These are phyloP conservation scores for Drosophila quinaria DNA, from an alignment of 2,888 invertebrate species.

Conservation along the genomic window DNA sequence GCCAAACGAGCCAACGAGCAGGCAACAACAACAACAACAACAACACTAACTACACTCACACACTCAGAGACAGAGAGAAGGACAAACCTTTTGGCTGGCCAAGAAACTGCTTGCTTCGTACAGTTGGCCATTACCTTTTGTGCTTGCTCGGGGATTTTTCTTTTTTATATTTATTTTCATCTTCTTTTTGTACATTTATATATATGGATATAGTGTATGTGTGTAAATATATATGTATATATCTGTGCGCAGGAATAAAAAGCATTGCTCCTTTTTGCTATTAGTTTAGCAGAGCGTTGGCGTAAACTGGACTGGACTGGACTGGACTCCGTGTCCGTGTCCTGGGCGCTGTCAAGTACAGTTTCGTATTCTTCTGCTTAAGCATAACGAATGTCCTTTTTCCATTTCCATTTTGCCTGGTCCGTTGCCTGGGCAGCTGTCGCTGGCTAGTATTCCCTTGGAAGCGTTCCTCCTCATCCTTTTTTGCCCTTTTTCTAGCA, in stretches of 20 bases:
- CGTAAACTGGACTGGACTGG: not conserved
- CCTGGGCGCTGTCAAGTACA: slow-evolving; percentile 76
- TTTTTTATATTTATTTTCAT: slow-evolving; percentile 33
- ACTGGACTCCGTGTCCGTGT: slow-evolving; percentile 21
- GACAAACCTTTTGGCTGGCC: slow-evolving; percentile 60
- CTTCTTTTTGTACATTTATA: slow-evolving; percentile 36
- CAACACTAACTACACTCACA: too few relatives aligned
- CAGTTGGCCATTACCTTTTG: slow-evolving; percentile 76
- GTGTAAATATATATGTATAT: slow-evolving; percentile 8
- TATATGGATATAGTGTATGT: slow-evolving; percentile 8
- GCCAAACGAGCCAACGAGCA: slow-evolving; percentile 58
- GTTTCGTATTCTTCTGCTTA: slow-evolving; percentile 83
- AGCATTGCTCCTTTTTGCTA: slow-evolving; percentile 63
- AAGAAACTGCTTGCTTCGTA: slow-evolving; percentile 63
- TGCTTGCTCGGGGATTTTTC: slow-evolving; percentile 58
- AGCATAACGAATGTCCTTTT: slow-evolving; percentile 83
- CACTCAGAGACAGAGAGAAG: slow-evolving; percentile 38
- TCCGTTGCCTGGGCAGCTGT: slow-evolving; percentile 32
- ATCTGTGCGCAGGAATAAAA: slow-evolving; percentile 38
- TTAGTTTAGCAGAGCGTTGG: slow-evolving; percentile 63
- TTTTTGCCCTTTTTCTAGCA: slow-evolving; percentile 39
- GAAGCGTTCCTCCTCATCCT: slow-evolving; percentile 38
- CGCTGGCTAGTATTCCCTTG: slow-evolving; percentile 59
- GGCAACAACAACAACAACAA: slow-evolving; percentile 48
- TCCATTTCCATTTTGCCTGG: slow-evolving; percentile 55